A percentile compares a stretch with the other conserved stretches of the same genome.
Conservation (phyloP, 2,113 vertebrate genomes). For the Coturnix japonica region DNA sequence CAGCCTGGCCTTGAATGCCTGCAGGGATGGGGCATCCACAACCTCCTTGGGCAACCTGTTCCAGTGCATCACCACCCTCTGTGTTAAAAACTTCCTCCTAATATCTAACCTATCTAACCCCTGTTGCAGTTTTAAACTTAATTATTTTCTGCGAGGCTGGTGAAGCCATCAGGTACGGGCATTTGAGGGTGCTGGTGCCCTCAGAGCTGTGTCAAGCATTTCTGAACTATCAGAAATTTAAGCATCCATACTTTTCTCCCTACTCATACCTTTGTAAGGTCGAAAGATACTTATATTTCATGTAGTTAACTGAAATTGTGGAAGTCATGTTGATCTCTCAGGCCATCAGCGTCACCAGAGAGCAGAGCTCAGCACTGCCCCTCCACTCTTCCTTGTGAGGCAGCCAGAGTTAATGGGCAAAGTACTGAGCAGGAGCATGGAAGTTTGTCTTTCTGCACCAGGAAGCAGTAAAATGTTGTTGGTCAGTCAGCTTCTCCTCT, state of each 20-base stretch:
- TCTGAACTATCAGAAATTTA: neutral
- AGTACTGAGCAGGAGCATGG: neutral
- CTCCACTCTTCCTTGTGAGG: too few relatives aligned
- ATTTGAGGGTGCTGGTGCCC: neutral
- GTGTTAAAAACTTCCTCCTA: too few relatives aligned
- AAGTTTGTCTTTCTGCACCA: neutral
- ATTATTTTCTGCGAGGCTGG: neutral
- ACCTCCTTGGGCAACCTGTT: too few relatives aligned
- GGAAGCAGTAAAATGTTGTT: neutral
- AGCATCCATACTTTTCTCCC: neutral
- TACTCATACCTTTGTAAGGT: neutral
- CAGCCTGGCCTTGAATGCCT: too few relatives aligned
- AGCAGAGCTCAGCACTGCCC: too few relatives aligned
- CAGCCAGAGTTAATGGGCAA: neutral
- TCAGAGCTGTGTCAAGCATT: neutral
- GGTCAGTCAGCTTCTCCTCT: neutral
- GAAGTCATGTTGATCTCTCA: neutral
- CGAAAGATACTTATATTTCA: neutral
- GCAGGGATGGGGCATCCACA: too few relatives aligned
- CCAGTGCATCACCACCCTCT: too few relatives aligned
- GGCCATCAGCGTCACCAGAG: too few relatives aligned
- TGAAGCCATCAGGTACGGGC: neutral
- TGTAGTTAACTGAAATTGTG: neutral
- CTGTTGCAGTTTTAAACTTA: too few relatives aligned
- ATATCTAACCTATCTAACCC: too few relatives aligned